These are phyloP conservation scores for Trogon melanurus DNA, from an alignment of 2,113 vertebrate species.

Conservation along the genomic window DNA sequence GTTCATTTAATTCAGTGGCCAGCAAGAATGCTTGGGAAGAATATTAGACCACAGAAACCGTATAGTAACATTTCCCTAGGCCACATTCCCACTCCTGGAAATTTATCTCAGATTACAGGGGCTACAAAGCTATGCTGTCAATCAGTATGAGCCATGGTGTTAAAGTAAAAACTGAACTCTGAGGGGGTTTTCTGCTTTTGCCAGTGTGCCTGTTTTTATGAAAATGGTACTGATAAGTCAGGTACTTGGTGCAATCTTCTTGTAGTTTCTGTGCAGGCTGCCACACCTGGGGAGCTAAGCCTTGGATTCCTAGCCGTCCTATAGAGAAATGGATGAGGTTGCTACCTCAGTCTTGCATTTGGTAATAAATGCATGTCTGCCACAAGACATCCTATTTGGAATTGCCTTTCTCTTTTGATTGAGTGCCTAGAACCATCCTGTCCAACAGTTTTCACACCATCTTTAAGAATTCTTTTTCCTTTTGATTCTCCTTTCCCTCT, in stretches of 20 bases:
- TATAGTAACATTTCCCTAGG: neutral
- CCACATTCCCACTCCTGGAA: neutral
- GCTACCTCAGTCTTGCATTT: neutral
- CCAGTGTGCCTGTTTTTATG: neutral
- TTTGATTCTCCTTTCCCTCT: neutral
- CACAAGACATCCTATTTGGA: neutral
- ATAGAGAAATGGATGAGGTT: neutral
- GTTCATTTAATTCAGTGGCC: fast-evolving
- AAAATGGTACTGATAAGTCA: neutral
- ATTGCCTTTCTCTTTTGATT: neutral
- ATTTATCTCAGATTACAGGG: neutral
- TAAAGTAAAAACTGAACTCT: neutral
- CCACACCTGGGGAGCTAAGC: neutral
- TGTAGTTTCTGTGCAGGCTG: neutral
- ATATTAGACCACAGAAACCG: neutral
- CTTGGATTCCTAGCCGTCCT: neutral
- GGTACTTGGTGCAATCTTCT: neutral
- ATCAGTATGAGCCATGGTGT: neutral
- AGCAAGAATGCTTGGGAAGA: neutral
- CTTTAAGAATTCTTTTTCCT: neutral
- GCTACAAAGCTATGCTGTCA: neutral
- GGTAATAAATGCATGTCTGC: neutral
- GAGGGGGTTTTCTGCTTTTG: neutral
- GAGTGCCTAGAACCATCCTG: neutral
- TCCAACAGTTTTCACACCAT: neutral